Conservation (phyloP, 2,888 invertebrate genomes). For the Microplitis deprimator region DNA sequence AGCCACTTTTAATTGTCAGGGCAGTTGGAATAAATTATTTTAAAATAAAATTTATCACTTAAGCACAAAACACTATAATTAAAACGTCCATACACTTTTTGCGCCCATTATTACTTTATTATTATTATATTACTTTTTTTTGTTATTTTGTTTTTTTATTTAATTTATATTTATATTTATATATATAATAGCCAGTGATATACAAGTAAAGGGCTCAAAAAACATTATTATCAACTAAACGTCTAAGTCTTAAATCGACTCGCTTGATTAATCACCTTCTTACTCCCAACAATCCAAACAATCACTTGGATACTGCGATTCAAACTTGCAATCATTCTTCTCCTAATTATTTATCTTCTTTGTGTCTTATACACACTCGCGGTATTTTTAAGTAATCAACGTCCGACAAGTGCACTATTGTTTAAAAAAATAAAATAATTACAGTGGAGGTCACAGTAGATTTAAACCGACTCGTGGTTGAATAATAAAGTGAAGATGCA, state of each 20-base stretch:
- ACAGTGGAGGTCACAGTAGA: neutral
- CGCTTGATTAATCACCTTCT: neutral
- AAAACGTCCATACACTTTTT: neutral
- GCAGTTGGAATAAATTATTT: conserved; percentile 28
- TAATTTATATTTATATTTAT: neutral
- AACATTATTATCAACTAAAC: conserved; percentile 1
- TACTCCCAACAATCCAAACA: no score
- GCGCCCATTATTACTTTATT: neutral
- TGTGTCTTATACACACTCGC: neutral
- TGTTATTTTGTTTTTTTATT: neutral
- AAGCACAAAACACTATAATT: conserved; percentile 3
- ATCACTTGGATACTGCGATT: no score
- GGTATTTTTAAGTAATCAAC: neutral
- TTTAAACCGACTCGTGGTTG: no score
- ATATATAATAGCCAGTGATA: neutral
- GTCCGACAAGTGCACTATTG: conserved; percentile 1
- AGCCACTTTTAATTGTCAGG: conserved; percentile 1
- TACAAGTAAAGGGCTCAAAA: neutral
- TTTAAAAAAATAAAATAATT: conserved; percentile 6
- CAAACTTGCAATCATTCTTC: no score
- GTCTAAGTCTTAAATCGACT: neutral
- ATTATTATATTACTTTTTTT: neutral
- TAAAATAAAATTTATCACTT: conserved; percentile 20
- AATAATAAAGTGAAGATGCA: neutral
- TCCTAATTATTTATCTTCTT: neutral